Conservation (phyloP, 2,113 vertebrate genomes). For the Psittacula cyanocephala region DNA sequence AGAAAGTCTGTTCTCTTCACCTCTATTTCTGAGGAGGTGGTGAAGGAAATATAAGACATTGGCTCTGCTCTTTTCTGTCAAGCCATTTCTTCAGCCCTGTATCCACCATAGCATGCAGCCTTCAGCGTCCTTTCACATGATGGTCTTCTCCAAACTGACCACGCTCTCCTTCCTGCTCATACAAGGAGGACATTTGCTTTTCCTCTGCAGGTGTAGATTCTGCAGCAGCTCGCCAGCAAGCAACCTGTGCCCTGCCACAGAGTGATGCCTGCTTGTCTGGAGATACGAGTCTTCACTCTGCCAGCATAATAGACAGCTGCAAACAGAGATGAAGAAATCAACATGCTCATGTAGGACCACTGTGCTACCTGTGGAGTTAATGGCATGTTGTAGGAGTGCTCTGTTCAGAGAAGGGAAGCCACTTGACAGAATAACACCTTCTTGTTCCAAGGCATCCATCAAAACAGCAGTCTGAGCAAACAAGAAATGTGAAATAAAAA, state of each 20-base stretch:
- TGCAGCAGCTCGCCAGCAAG: background rate
- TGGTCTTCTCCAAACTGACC: background rate
- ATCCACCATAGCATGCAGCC: background rate
- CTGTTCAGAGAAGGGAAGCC: background rate
- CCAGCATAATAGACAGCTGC: background rate
- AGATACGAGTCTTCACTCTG: accelerated
- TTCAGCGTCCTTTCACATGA: background rate
- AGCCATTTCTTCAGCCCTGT: background rate
- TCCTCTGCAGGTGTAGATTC: background rate
- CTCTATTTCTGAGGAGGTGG: background rate
- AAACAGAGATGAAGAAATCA: background rate
- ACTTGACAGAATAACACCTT: background rate
- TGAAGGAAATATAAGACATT: background rate
- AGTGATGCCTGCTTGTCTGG: background rate
- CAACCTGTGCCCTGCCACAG: background rate
- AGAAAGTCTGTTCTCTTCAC: background rate
- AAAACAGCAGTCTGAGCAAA: background rate
- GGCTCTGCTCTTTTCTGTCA: background rate
- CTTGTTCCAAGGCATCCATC: background rate
- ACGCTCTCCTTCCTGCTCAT: background rate
- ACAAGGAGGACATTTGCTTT: background rate
- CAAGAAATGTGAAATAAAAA: background rate
- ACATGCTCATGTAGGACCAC: accelerated
- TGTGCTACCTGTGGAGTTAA: background rate
- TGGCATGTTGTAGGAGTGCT: background rate